Conservation (phyloP, 2,113 vertebrate genomes). For the Brienomyrus brachyistius region DNA sequence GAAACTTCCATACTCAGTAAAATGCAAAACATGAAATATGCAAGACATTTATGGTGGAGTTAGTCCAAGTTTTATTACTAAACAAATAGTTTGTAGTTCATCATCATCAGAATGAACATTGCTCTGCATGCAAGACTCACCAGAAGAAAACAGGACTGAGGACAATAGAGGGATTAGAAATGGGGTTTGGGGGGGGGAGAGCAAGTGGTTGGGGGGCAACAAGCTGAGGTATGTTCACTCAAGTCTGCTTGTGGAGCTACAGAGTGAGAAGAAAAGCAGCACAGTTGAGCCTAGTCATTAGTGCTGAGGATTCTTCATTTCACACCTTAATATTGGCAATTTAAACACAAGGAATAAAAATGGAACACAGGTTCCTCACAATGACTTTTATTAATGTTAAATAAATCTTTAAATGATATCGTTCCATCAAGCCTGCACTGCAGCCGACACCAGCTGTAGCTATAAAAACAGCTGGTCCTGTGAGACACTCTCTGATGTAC, state of each 20-base stretch:
- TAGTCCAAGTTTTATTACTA: not conserved
- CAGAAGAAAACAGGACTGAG: not conserved
- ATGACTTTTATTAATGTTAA: not conserved
- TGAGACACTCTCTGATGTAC: not conserved
- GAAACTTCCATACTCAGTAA: not conserved
- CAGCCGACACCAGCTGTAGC: not conserved
- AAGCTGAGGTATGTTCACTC: conserved; percentile 10
- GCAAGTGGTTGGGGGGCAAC: conserved; percentile 19
- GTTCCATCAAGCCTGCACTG: not conserved
- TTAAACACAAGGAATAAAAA: not conserved
- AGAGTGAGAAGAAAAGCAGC: conserved; percentile 15
- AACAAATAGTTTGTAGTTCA: not conserved
- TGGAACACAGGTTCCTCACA: not conserved
- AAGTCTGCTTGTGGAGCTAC: conserved; percentile 15
- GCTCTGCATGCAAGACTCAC: not conserved
- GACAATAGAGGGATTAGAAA: conserved; percentile 19
- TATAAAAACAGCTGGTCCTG: not conserved
- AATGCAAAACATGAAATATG: not conserved
- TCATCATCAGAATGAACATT: not conserved
- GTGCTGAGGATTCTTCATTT: not conserved
- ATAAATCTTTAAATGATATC: not conserved
- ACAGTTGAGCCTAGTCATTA: not conserved
- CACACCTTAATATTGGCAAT: not conserved
- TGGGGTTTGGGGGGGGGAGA: not conserved
- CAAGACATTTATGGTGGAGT: not conserved